Base-by-base conservation (phyloP, 2,113 vertebrate species). In the Todiramphus saurophagus region DNA sequence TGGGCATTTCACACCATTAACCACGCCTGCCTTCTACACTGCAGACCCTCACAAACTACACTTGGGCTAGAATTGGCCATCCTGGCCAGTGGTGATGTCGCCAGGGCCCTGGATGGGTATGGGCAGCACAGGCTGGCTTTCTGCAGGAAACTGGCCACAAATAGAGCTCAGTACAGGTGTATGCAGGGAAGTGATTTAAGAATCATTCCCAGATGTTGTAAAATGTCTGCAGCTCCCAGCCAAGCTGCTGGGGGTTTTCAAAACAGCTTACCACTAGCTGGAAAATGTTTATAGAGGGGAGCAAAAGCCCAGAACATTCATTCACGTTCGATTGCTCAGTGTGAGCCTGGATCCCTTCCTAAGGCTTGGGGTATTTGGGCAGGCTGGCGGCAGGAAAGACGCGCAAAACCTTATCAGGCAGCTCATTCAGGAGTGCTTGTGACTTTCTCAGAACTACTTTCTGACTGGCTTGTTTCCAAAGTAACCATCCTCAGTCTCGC, bases 211-310 rank as follows among this genome's bases (percentile, higher is more conserved):
- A 96, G 87, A 87, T 94, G 87, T 60, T 66, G 70, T 50, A 73
- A 95, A 89, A 90, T 16, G 31, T 46, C 84, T 94, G 58, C 53
- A 89, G 58, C 39, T 96, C 53, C 44, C 39, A 94, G 91, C 78
- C 94, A 94, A 85, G 70, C 89, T 87, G 81, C 62, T 91, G 87
- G 93, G 87, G 93, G 81, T 59, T 96, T 92, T 94, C 75, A 82
- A 89, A 95, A 90, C 78, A 95, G 59, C 75, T 95, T 87, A n/a
- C 70, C 53, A 56, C 82, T 83, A 59, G 39, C 87, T 93, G 81
- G 77, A 70, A 89, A 89, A 93, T 60, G 41, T 89, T 94, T 91
- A 82, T 58, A 83, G 89, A 51, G 41, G 67, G 59, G 69, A 90
- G 62, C 35, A 82, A 95, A 87, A 82, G 30, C 63, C 74, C 62